Evolutionary conservation across 2,888 invertebrate genomes (phyloP).

Genomic region (Nomada hirtipes): DNA sequence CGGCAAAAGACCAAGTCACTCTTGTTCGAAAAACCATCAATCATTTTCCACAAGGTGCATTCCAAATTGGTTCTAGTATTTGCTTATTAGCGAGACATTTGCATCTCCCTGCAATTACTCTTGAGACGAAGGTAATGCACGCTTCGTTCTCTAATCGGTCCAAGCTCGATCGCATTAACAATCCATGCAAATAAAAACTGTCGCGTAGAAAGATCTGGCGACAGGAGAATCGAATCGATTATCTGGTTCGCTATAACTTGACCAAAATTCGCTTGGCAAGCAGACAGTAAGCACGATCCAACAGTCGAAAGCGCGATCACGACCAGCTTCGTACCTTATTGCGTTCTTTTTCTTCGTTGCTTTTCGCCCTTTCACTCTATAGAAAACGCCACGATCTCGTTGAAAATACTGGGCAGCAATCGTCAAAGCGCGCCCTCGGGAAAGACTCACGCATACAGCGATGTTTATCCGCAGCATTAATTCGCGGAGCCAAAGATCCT

Average conservation of each 20-base stretch:
- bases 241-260: slow-evolving; percentile 36
- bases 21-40: background rate
- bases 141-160: slow-evolving; percentile 40
- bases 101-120: background rate
- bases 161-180: slow-evolving; percentile 39
- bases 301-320: slow-evolving; percentile 33
- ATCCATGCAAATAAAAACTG: slow-evolving; percentile 13
- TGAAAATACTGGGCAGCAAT: background rate
- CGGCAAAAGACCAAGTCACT: background rate
- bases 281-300: slow-evolving; percentile 59
- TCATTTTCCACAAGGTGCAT: slow-evolving; percentile 3
- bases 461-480: slow-evolving; percentile 26
- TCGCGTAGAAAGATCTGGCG: background rate
- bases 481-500: background rate
- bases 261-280: slow-evolving; percentile 73
- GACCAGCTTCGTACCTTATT: background rate
- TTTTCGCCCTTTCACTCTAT: background rate
- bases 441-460: background rate
- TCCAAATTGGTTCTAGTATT: background rate
- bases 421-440: background rate
- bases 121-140: background rate
- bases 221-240: slow-evolving; percentile 23
- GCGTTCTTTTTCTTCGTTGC: slow-evolving; percentile 15
- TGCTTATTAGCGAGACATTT: background rate
- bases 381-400: background rate